These are phyloP conservation scores for Hyperopisus bebe DNA, from an alignment of 2,113 vertebrate species.

Conservation along the genomic window DNA sequence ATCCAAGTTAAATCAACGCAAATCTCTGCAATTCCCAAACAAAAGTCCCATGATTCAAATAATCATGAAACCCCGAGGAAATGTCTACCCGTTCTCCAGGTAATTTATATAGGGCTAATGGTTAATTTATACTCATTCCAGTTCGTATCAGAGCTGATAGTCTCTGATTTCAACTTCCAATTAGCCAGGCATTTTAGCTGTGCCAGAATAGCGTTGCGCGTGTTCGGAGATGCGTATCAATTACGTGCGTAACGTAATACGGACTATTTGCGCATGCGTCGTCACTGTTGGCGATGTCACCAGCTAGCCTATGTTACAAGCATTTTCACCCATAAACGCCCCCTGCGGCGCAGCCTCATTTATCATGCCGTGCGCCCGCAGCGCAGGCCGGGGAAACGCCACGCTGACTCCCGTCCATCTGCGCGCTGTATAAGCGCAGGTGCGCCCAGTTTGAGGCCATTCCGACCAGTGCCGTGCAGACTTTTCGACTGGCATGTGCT, in stretches of 20 bases:
- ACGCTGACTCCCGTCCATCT: neutral
- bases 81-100: neutral
- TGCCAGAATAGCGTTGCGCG: neutral
- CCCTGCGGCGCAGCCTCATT: neutral
- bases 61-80: neutral
- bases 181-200: neutral
- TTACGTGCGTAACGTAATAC: neutral
- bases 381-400: neutral
- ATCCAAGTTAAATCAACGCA: neutral
- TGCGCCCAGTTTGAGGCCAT: neutral
- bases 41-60: neutral
- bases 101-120: neutral
- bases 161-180: neutral
- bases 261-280: neutral
- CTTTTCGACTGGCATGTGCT: neutral
- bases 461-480: neutral
- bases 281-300: neutral
- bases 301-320: neutral
- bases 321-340: neutral
- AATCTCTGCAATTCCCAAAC: neutral
- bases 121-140: neutral
- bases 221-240: neutral
- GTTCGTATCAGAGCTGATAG: neutral
- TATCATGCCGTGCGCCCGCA: neutral
- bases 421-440: neutral